Base-by-base conservation (phyloP, 2,888 invertebrate genomes). In the Stenolophus ochropezus region DNA sequence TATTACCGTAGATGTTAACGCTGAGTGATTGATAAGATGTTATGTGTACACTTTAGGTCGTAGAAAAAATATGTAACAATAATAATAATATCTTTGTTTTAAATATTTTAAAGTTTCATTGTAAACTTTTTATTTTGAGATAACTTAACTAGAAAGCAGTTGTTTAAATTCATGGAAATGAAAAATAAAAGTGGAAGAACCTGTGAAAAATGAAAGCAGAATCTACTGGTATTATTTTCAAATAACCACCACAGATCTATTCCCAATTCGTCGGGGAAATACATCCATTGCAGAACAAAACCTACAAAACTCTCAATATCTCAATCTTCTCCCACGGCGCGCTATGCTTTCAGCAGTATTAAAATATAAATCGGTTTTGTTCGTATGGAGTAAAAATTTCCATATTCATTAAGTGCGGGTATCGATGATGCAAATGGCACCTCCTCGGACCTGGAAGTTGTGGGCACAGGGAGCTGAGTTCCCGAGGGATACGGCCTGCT, bases 311-410 rank as follows among this genome's bases (percentile, higher is more conserved):
- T 25, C 2, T 23, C 18, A 11, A 56, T 2, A 56, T 20, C 23
- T 21, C 61, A 23, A 61, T 61, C 69, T 42, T 33, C 33, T 42
- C 69, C 42, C 42, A 42, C 42, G 33, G 14, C n/a, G 18, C 18
- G 23, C 61, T 18, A 42, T 47, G 20, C 42, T 65, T 65, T 65
- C 65, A 65, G 69, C 42, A 47, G 69, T 69, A 69, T 69, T 69
- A 69, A 69, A 69, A 69, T 69, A 69, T 42, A 69, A 69, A 69
- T 69, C 69, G 42, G 18, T 42, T 69, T 23, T 20, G 69, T 69
- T 42, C 27, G n/a, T 14, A 65, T 27, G 11, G 18, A 69, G 18
- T 69, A 69, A 69, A 69, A 69, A 69, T 69, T 42, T 69, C 69
- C 69, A 69, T 69, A 69, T 69, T 69, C 69, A 69, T 69, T 69